phyloP scores from a whole-genome alignment of 1,140 invertebrate genomes.

The Ptiloglossa arizonensis region DNA sequence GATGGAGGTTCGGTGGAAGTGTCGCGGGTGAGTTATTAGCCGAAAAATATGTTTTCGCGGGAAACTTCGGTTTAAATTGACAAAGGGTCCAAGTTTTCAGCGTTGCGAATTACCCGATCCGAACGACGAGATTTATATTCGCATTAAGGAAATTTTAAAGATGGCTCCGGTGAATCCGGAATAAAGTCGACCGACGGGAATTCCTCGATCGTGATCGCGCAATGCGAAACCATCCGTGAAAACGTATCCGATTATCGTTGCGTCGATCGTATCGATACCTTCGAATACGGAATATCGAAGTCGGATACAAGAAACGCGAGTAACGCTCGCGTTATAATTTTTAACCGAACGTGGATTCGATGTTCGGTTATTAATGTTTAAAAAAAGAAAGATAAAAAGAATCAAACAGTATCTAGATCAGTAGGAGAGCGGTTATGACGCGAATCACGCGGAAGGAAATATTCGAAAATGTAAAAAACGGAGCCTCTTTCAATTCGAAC shows the following conservation, averaged over 20 bases:
- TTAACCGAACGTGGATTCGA: no score
- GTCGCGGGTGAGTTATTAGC: conserved; percentile 67
- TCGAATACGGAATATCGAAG: no score
- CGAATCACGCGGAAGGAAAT: no score
- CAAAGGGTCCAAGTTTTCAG: conserved; percentile 67
- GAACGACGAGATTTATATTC: conserved; percentile 60
- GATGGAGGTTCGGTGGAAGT: conserved; percentile 61
- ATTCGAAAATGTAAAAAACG: no score
- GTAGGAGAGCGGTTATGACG: no score
- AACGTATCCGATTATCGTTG: not conserved
- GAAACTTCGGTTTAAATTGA: conserved; percentile 69
- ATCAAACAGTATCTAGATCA: no score
- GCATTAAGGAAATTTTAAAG: conserved; percentile 58
- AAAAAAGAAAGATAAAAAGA: no score
- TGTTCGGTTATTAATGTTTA: no score
- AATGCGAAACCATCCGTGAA: not conserved
- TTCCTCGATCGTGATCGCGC: not conserved
- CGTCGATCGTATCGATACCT: not conserved
- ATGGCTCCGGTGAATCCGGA: conserved; percentile 36
- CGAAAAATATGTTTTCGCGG: conserved; percentile 69
- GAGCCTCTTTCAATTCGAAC: no score
- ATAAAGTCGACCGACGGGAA: not conserved
- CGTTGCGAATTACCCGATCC: conserved; percentile 56
- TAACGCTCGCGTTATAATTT: no score
- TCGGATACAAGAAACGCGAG: no score